Evolutionary conservation across 1,140 invertebrate genomes (phyloP).

Genomic region (Chrysopa pallens): DNA sequence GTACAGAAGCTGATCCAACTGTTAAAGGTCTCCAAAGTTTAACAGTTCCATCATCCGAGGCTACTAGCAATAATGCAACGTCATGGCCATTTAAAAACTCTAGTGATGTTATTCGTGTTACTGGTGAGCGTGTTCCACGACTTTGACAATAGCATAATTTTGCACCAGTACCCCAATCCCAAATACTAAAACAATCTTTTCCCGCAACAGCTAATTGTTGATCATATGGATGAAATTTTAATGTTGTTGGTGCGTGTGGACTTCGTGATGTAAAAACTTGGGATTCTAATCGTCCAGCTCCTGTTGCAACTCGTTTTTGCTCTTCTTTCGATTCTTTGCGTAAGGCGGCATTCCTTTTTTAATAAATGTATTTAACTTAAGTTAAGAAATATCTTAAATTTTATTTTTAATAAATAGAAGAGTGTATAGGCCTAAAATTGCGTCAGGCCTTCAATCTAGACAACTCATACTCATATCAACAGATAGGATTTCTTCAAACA

Average conservation of each 20-base stretch:
- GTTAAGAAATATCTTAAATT: too few relatives aligned
- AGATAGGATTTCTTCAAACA: too few relatives aligned
- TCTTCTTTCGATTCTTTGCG: conserved; percentile 42
- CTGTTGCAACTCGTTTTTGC: conserved; percentile 26
- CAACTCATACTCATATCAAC: too few relatives aligned
- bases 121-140: conserved; percentile 20
- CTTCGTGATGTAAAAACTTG: conserved; percentile 71
- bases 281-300: conserved; percentile 43
- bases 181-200: conserved; percentile 62
- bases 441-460: too few relatives aligned
- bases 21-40: conserved; percentile 41
- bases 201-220: conserved; percentile 71
- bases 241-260: conserved; percentile 50
- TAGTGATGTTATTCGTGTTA: conserved; percentile 53
- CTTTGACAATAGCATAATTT: conserved; percentile 36
- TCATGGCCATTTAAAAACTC: conserved; percentile 85
- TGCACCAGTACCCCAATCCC: conserved; percentile 49
- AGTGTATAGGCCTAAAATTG: too few relatives aligned
- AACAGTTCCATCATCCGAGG: conserved; percentile 61
- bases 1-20: conserved; percentile 10
- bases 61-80: conserved; percentile 48
- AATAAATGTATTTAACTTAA: too few relatives aligned
- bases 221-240: conserved; percentile 81
- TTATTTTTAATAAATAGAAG: too few relatives aligned
- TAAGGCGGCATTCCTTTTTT: conserved; percentile 41